phyloP scores from a whole-genome alignment of 2,113 vertebrate species.

The Scatophagus argus region DNA sequence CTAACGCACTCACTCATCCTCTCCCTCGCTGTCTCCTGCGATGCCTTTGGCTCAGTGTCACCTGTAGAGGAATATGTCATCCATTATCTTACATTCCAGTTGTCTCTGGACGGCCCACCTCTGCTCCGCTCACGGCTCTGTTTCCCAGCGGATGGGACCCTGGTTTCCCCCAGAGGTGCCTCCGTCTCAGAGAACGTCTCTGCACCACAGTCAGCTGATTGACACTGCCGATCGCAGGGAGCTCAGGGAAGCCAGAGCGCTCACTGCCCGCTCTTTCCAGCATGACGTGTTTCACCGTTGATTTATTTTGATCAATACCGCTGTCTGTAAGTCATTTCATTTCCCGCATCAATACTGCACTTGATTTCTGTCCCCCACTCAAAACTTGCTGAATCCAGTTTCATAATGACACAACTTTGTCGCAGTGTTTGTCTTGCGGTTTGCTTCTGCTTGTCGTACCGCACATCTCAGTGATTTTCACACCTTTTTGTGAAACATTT shows the following conservation, averaged over 20 bases:
- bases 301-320: constrained; percentile 60
- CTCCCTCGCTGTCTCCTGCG: constrained; percentile 16
- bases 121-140: constrained; percentile 16
- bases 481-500: background rate
- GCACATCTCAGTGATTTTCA: constrained; percentile 3
- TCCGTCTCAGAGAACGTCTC: constrained; percentile 27
- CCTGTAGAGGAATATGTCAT: constrained; percentile 65
- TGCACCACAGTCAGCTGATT: constrained; percentile 32
- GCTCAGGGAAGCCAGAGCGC: constrained; percentile 29
- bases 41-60: constrained; percentile 68
- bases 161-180: constrained; percentile 16
- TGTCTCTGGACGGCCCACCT: constrained; percentile 40
- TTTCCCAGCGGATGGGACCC: constrained; percentile 23
- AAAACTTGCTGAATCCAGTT: constrained; percentile 36
- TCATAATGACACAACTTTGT: constrained; percentile 15
- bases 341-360: constrained; percentile 34
- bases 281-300: constrained; percentile 32
- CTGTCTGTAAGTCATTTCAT: constrained; percentile 59
- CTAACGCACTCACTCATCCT: background rate
- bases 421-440: background rate
- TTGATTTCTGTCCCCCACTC: constrained; percentile 33
- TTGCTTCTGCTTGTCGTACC: constrained; percentile 11
- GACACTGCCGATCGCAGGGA: constrained; percentile 27
- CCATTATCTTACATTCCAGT: constrained; percentile 72
- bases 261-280: constrained; percentile 24